phyloP scores from a whole-genome alignment of 2,113 vertebrate genomes.

The Anhinga rufa region DNA sequence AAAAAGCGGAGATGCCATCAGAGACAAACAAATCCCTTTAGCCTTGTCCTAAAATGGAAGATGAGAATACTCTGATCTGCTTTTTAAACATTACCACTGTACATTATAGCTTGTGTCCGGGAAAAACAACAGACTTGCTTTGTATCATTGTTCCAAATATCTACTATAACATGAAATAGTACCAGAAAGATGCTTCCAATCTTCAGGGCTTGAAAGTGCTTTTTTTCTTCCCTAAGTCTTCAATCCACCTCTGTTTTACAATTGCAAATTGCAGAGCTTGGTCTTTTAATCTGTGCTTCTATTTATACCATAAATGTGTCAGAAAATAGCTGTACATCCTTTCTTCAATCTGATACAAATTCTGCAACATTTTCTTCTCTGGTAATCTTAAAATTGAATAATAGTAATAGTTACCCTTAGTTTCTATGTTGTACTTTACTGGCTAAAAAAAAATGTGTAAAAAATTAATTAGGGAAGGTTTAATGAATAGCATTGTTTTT shows the following conservation, averaged over 20 bases:
- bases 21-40: background rate
- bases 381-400: background rate
- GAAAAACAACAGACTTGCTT: background rate
- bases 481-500: slow-evolving; percentile 23
- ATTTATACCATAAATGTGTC: background rate
- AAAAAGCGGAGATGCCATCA: background rate
- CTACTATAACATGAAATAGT: background rate
- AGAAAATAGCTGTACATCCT: background rate
- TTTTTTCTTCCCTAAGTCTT: background rate
- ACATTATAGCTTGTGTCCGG: background rate
- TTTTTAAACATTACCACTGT: background rate
- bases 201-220: background rate
- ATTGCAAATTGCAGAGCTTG: background rate
- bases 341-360: background rate
- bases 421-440: background rate
- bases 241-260: background rate
- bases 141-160: background rate
- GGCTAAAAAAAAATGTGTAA: background rate
- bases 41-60: background rate
- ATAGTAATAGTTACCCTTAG: background rate
- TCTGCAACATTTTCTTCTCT: background rate
- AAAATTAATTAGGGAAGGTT: background rate
- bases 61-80: background rate
- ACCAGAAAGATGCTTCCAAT: background rate
- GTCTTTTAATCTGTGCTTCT: background rate